A percentile compares a stretch with the other conserved stretches of the same genome.
phyloP scores from a whole-genome alignment of 2,888 invertebrate genomes.

The Xestia rhomboidea region DNA sequence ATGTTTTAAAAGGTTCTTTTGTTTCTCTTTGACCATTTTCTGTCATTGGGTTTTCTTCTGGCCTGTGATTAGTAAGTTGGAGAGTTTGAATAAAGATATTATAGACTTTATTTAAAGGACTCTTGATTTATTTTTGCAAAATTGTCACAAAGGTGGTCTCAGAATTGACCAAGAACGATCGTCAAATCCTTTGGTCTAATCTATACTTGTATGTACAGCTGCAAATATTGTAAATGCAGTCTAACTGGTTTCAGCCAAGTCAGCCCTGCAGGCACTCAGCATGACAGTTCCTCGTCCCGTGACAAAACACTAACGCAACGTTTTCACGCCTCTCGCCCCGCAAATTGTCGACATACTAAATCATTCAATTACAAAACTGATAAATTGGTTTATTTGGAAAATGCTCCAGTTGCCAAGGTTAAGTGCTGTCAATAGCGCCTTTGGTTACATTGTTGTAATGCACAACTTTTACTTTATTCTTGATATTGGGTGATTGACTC shows the following conservation, averaged over 20 bases:
- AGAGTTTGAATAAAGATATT: background rate
- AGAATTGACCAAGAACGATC: background rate
- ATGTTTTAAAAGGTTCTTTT: too few species aligned
- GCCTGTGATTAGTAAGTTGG: background rate
- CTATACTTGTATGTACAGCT: background rate
- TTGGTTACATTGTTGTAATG: slow-evolving; percentile 40
- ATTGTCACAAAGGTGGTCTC: background rate
- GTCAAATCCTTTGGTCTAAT: background rate
- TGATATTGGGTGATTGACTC: slow-evolving; percentile 54
- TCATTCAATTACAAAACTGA: slow-evolving; percentile 65
- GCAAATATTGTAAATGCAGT: background rate
- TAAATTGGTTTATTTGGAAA: slow-evolving; percentile 67
- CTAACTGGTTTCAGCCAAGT: slow-evolving; percentile 25
- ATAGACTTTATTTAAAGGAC: background rate
- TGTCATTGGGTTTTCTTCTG: background rate
- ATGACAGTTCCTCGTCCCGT: slow-evolving; percentile 55
- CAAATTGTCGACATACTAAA: slow-evolving; percentile 63
- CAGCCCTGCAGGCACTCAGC: slow-evolving; percentile 33
- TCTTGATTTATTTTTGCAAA: background rate
- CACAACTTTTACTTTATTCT: slow-evolving; percentile 60
- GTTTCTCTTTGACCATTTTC: background rate
- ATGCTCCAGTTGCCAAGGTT: slow-evolving; percentile 59
- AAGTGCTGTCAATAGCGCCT: slow-evolving; percentile 40
- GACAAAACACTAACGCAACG: slow-evolving; percentile 63
- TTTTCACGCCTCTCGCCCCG: slow-evolving; percentile 63